A percentile compares a stretch with the other conserved stretches of the same genome.
These are phyloP conservation scores for Ctenoplectra terminalis DNA, from an alignment of 1,140 invertebrate species.

Conservation along the genomic window DNA sequence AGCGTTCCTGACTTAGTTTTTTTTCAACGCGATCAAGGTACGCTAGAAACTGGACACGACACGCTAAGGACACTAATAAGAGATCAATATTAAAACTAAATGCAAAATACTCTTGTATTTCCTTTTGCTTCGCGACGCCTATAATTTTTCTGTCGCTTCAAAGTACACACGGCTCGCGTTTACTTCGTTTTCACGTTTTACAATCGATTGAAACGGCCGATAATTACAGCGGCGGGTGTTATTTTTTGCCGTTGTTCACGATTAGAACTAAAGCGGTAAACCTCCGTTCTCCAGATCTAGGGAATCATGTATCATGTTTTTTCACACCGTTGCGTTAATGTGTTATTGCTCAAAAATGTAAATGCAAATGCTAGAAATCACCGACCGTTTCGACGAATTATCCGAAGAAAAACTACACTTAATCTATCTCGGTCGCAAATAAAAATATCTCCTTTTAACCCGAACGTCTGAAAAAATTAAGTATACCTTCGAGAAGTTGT, in stretches of 20 bases:
- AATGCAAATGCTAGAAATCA: not conserved
- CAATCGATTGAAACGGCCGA: constrained; percentile 61
- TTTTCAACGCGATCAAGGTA: not conserved
- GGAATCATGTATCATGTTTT: not conserved
- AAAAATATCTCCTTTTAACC: too few relatives aligned
- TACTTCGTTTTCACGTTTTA: constrained; percentile 34
- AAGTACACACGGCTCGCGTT: not conserved
- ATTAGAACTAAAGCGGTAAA: not conserved
- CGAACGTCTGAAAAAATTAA: too few relatives aligned
- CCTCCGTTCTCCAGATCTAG: not conserved
- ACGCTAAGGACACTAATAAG: not conserved
- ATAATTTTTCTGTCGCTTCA: constrained; percentile 23
- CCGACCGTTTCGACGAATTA: not conserved
- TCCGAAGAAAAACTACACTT: too few relatives aligned
- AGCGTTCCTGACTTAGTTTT: too few relatives aligned
- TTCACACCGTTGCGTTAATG: not conserved
- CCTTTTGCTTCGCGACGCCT: not conserved
- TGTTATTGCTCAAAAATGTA: not conserved
- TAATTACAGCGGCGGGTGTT: constrained; percentile 48
- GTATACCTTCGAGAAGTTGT: too few relatives aligned
- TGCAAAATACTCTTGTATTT: not conserved
- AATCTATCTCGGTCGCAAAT: not conserved
- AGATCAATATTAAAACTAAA: not conserved
- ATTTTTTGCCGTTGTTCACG: not conserved
- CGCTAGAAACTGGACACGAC: not conserved